phyloP scores from a whole-genome alignment of 2,797 vertebrate genomes.

The Amblyopsis hoosieri region DNA sequence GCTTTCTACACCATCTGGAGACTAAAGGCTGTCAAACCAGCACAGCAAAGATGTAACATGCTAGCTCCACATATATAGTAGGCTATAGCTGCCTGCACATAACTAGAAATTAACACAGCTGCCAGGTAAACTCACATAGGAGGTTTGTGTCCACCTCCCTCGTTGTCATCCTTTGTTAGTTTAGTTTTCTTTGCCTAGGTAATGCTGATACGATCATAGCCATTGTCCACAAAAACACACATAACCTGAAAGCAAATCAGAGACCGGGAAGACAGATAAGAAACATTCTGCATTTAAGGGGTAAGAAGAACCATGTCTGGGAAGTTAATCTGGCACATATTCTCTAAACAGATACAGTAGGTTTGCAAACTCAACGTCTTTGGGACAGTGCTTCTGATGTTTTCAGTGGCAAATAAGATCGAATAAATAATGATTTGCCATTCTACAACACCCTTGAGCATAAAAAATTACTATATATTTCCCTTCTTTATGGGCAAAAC shows the following conservation, averaged over 20 bases:
- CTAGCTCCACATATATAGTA: constrained; percentile 3
- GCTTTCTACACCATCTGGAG: no score
- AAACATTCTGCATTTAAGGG: constrained; percentile 25
- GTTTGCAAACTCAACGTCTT: constrained; percentile 54
- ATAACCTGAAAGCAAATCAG: constrained; percentile 13
- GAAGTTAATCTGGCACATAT: constrained; percentile 54
- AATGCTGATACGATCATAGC: constrained; percentile 18
- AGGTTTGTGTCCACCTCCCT: constrained; percentile 13
- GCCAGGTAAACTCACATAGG: constrained; percentile 31
- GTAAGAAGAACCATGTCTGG: constrained; percentile 42
- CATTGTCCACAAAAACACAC: constrained; percentile 10
- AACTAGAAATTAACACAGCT: constrained; percentile 34
- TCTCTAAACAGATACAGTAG: constrained; percentile 26
- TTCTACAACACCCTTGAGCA: constrained; percentile 27
- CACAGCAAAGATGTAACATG: constrained; percentile 10
- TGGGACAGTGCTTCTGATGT: constrained; percentile 57
- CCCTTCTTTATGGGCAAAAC: no score
- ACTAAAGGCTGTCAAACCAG: constrained; percentile 12
- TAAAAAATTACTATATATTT: no score
- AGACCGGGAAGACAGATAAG: neutral
- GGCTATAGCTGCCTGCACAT: constrained; percentile 4
- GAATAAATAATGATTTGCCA: constrained; percentile 64
- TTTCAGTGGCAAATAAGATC: constrained; percentile 62
- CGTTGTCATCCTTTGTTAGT: constrained; percentile 4
- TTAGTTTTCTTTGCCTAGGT: constrained; percentile 2